Percentiles rank a stretch among this genome's conserved stretches.
These are phyloP conservation scores for Euwallacea similis DNA, from an alignment of 1,140 invertebrate species.

Conservation along the genomic window DNA sequence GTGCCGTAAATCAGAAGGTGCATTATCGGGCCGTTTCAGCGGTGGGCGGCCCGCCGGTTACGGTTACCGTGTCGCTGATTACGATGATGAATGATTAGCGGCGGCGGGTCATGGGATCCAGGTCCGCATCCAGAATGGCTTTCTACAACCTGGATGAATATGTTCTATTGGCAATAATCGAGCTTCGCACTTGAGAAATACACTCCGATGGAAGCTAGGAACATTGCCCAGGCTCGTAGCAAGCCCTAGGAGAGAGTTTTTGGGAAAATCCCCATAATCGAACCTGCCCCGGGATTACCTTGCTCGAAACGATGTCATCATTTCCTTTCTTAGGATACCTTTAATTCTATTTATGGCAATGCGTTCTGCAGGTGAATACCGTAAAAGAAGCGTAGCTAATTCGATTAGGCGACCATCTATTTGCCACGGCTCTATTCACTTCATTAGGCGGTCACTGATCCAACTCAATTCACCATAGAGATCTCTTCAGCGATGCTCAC, in stretches of 20 bases:
- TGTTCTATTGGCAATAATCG: no score
- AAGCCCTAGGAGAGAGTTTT: no score
- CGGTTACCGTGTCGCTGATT: constrained; percentile 30
- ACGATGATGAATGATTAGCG: constrained; percentile 35
- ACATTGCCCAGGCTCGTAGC: no score
- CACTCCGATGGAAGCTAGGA: no score
- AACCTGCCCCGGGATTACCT: no score
- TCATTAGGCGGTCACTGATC: constrained; percentile 30
- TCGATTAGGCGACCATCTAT: constrained; percentile 35
- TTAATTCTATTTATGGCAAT: constrained; percentile 19
- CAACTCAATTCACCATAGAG: constrained; percentile 27
- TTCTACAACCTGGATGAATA: no score
- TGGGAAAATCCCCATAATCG: no score
- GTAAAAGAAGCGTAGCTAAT: constrained; percentile 31
- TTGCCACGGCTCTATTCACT: constrained; percentile 28
- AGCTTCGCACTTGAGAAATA: no score
- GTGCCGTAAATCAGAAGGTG: constrained; percentile 38
- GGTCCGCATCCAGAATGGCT: constrained; percentile 19
- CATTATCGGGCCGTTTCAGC: constrained; percentile 38
- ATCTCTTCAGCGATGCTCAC: constrained; percentile 34
- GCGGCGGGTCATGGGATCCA: constrained; percentile 21
- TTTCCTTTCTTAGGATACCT: not conserved
- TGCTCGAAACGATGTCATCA: no score
- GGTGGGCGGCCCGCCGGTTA: constrained; percentile 23
- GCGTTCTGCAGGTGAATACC: constrained; percentile 18